Evolutionary conservation across 2,113 vertebrate genomes (phyloP), one percentile per base, ranked within the genome.

Genomic region (Salvator merianae): DNA sequence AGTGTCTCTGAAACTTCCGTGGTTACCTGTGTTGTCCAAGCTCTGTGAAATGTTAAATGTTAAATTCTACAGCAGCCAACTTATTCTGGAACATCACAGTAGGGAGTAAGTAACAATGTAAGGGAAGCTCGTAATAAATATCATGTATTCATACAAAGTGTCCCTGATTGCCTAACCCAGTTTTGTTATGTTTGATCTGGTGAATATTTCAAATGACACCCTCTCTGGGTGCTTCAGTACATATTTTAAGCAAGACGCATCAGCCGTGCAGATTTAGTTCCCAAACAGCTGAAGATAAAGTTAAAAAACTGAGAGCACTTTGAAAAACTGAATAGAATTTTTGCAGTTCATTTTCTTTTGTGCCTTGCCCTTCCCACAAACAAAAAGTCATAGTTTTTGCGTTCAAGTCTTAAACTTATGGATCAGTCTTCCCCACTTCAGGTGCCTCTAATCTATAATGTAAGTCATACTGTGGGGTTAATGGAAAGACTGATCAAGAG

Each of bases 151-250:
- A 20, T 90, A 84, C 75, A 89, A 86, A 93, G 76, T 66, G 73
- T 94, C 91, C 91, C 91, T 90, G 63, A 88, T 88, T 93, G 89
- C 84, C 83, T 93, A 93, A 89, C 90, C 91, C 79, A 92, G 81
- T 92, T 86, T 82, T 82, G 68, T 77, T 77, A 65, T 77, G 79
- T 86, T 94, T 91, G 90, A 84, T 92, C 83, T 85, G 90, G 88
- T 77, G 89, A 93, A 69, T 90, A 82, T 92, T 93, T 94, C 85
- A 91, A 79, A 85, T 88, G 84, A 90, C 82, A 93, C 77, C 81
- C 81, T 74, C 50, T 93, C 85, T 85, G 73, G 16, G 84, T 82
- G 22, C 90, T 83, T 59, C 0, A n/a, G 2, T 91, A 93, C 68
- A 36, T 84, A 89, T 88, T 91, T 93, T 84, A 93, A 93, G 87